Percentiles rank a stretch among this genome's conserved stretches.
These are phyloP conservation scores for Albula goreensis DNA, from an alignment of 2,113 vertebrate genomes.

Conservation along the genomic window DNA sequence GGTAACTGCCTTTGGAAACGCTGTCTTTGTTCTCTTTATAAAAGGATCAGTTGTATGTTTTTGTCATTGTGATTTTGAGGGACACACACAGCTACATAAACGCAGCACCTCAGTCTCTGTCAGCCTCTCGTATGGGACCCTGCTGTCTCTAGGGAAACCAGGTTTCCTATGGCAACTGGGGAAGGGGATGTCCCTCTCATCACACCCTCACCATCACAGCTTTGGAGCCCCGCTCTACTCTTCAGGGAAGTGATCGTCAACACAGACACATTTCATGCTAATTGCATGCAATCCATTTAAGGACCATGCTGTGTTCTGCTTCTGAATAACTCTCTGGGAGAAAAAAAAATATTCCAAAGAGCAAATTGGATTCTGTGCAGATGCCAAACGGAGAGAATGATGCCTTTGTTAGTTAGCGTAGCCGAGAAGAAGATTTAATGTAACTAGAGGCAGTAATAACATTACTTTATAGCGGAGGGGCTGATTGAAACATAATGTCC, in stretches of 20 bases:
- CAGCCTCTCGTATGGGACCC: slow-evolving; percentile 47
- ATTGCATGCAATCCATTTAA: slow-evolving; percentile 31
- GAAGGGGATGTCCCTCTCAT: slow-evolving; percentile 47
- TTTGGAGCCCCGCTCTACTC: slow-evolving; percentile 44
- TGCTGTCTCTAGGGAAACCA: slow-evolving; percentile 70
- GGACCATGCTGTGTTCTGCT: background rate
- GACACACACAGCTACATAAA: slow-evolving; percentile 18
- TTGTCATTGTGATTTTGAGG: background rate
- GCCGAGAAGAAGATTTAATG: slow-evolving; percentile 23
- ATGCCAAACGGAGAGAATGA: background rate
- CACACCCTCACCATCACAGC: slow-evolving; percentile 32
- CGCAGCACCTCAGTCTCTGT: slow-evolving; percentile 35
- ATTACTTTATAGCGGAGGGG: background rate
- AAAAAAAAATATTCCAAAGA: slow-evolving; percentile 15
- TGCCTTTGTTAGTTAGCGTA: slow-evolving; percentile 8
- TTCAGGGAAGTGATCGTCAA: slow-evolving; percentile 45
- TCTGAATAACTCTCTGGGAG: background rate
- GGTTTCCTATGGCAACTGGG: slow-evolving; percentile 69
- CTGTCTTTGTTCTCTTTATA: no score
- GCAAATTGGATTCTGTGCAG: slow-evolving; percentile 27
- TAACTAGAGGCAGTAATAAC: slow-evolving; percentile 19
- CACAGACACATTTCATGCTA: background rate
- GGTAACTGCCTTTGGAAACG: no score
- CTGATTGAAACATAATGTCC: slow-evolving; percentile 18
- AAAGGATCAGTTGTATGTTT: no score